These are phyloP conservation scores for Teleopsis dalmanni DNA, from an alignment of 1,140 invertebrate genomes.

Conservation along the genomic window DNA sequence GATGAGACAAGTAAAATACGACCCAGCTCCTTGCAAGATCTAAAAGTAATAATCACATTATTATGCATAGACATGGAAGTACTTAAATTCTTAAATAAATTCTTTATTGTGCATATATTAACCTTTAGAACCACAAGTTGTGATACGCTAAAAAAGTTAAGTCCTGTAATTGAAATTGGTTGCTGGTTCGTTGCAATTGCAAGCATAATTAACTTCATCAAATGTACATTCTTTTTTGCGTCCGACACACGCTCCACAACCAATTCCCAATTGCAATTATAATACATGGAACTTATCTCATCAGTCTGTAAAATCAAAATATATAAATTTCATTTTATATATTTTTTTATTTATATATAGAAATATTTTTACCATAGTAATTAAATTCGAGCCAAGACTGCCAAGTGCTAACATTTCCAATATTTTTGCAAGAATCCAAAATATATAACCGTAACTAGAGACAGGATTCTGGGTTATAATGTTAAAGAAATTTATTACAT, in stretches of 20 bases:
- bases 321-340: no score
- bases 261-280: slow-evolving; percentile 9
- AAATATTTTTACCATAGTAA: slow-evolving; percentile 7
- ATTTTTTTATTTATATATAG: no score
- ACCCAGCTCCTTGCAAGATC: slow-evolving; percentile 11
- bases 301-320: slow-evolving; percentile 7
- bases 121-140: slow-evolving; percentile 4
- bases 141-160: slow-evolving; percentile 13
- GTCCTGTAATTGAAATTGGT: slow-evolving; percentile 9
- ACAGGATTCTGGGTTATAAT: slow-evolving; percentile 5
- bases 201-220: slow-evolving; percentile 6
- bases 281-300: slow-evolving; percentile 10
- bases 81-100: neutral
- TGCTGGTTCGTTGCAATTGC: slow-evolving; percentile 7
- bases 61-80: neutral
- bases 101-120: neutral
- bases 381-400: slow-evolving; percentile 1
- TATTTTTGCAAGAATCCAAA: slow-evolving; percentile 10
- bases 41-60: neutral
- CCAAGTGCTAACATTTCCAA: slow-evolving; percentile 9
- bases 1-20: slow-evolving; percentile 12
- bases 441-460: slow-evolving; percentile 6
- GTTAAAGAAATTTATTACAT: no score
- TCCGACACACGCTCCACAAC: slow-evolving; percentile 3
- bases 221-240: slow-evolving; percentile 2